Evolutionary conservation across 1,140 invertebrate species (phyloP).

Genomic region (Drosophila parvula): DNA sequence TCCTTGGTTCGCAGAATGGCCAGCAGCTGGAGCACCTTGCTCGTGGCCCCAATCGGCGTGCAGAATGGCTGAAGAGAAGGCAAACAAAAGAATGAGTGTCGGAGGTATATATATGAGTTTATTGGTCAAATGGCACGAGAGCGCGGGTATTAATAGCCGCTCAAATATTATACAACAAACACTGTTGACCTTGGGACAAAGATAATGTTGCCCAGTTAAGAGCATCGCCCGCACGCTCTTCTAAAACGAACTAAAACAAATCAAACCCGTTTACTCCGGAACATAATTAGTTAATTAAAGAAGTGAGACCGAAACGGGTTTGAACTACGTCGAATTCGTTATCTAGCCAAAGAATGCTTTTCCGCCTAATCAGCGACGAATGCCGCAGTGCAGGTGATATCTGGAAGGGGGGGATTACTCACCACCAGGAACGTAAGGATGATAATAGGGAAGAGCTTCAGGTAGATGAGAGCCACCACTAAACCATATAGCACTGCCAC

Average conservation of each 20-base stretch:
- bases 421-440: constrained; percentile 87
- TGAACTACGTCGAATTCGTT: constrained; percentile 27
- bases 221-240: constrained; percentile 7
- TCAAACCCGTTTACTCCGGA: constrained; percentile 42
- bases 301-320: constrained; percentile 45
- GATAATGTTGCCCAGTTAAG: constrained; percentile 40
- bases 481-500: constrained; percentile 85
- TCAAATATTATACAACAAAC: constrained; percentile 73
- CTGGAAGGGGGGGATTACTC: constrained; percentile 79
- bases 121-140: constrained; percentile 29
- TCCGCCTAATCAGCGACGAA: constrained; percentile 47
- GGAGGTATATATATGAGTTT: constrained; percentile 20
- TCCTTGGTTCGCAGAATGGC: constrained; percentile 88
- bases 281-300: constrained; percentile 48
- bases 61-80: constrained; percentile 86
- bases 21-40: constrained; percentile 88
- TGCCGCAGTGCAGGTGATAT: constrained; percentile 20
- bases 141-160: constrained; percentile 60
- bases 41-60: constrained; percentile 89
- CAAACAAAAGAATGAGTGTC: constrained; percentile 15
- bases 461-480: constrained; percentile 85
- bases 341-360: constrained; percentile 28
- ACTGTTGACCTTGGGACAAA: constrained; percentile 57
- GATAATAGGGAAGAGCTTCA: constrained; percentile 85
- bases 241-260: constrained; percentile 4